phyloP scores from a whole-genome alignment of 2,113 vertebrate species.

The Opisthocomus hoazin region DNA sequence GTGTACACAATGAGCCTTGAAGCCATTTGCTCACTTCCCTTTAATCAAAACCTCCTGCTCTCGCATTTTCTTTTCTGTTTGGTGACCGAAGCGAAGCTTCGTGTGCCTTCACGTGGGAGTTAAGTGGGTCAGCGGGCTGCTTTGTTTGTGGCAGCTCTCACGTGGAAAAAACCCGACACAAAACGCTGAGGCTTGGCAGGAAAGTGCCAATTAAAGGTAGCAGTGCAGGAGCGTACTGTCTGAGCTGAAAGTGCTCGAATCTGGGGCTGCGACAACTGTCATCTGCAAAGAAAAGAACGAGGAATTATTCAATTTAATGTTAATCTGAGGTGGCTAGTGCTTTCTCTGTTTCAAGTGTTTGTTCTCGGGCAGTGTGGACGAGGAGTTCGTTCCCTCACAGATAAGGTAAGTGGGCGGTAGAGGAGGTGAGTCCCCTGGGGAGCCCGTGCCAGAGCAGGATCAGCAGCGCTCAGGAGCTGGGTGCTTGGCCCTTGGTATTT shows the following conservation, averaged over 20 bases:
- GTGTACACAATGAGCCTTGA: neutral
- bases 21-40: conserved; percentile 9
- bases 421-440: neutral
- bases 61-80: conserved; percentile 16
- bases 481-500: neutral
- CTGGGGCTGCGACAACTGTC: neutral
- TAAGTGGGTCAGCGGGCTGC: conserved; percentile 56
- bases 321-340: neutral
- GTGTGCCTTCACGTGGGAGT: conserved; percentile 28
- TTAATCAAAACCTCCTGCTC: neutral
- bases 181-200: conserved; percentile 1
- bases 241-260: conserved; percentile 5
- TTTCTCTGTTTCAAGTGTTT: neutral
- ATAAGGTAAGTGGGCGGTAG: neutral
- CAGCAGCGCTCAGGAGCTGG: neutral
- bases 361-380: neutral
- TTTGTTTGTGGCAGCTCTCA: conserved; percentile 36
- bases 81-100: conserved; percentile 7
- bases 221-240: neutral
- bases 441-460: neutral
- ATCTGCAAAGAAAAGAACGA: neutral
- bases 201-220: conserved; percentile 48
- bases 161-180: neutral
- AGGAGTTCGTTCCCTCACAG: neutral
- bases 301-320: neutral